phyloP scores from a whole-genome alignment of 92 coral and sea anemone species.

The Actinernus sp. region DNA sequence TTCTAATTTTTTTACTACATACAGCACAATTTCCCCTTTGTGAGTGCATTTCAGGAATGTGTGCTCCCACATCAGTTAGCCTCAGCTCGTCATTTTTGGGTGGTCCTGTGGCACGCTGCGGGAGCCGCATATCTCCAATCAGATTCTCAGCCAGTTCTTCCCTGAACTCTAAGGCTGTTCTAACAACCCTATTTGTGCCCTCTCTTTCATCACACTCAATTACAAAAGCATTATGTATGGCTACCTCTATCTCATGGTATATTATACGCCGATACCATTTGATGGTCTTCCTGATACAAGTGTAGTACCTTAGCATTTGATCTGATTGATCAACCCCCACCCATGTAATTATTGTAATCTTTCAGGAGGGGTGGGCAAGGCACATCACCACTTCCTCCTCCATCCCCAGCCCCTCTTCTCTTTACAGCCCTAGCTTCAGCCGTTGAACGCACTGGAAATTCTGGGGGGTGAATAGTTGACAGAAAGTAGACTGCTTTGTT shows the following conservation, averaged over 20 bases:
- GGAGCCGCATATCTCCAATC: too few species aligned
- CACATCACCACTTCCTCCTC: slow-evolving; percentile 42
- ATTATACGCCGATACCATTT: too few species aligned
- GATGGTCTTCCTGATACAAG: too few species aligned
- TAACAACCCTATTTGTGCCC: slow-evolving; percentile 25
- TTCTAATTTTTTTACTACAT: too few species aligned
- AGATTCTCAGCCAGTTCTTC: too few species aligned
- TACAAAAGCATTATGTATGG: slow-evolving; percentile 49
- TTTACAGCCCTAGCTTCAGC: slow-evolving; percentile 14
- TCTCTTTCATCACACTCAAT: slow-evolving; percentile 40
- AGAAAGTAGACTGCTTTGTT: too few species aligned
- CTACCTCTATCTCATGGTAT: too few species aligned
- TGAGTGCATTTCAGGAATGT: slow-evolving; percentile 34
- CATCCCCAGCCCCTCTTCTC: slow-evolving; percentile 35
- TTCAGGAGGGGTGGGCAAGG: slow-evolving; percentile 38
- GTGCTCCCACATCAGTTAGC: slow-evolving; percentile 43
- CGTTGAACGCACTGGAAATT: too few species aligned
- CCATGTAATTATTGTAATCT: slow-evolving; percentile 46
- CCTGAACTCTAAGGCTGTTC: slow-evolving; percentile 38
- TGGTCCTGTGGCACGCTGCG: too few species aligned
- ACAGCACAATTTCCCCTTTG: slow-evolving; percentile 42
- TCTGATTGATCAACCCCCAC: slow-evolving; percentile 44
- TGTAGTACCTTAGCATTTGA: too few species aligned
- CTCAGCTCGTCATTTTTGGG: slow-evolving; percentile 37
- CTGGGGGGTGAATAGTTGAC: too few species aligned